Conservation (phyloP, 2,888 invertebrate species). For the Cyclophora punctaria region DNA sequence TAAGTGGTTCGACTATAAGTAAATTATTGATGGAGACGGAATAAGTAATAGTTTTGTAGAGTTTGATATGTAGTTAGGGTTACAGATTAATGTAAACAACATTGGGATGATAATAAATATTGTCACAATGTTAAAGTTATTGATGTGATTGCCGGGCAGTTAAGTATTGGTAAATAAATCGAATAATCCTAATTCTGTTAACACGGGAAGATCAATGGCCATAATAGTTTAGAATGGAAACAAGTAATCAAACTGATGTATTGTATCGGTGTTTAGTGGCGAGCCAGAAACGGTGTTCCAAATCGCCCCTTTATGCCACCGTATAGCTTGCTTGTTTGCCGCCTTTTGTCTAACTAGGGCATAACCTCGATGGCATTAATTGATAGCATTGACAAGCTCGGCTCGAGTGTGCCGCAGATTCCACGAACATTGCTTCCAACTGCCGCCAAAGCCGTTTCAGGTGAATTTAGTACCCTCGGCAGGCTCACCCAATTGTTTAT, state of each 20-base stretch:
- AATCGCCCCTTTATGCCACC: constrained; percentile 32
- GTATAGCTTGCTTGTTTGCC: constrained; percentile 42
- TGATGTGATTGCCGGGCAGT: too few relatives aligned
- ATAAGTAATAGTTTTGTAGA: too few relatives aligned
- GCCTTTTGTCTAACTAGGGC: constrained; percentile 57
- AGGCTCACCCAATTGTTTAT: constrained; percentile 14
- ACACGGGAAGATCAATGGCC: too few relatives aligned
- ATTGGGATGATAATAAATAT: too few relatives aligned
- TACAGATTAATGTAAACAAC: too few relatives aligned
- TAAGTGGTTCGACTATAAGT: not conserved
- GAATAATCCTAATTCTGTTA: too few relatives aligned
- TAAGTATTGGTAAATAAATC: too few relatives aligned
- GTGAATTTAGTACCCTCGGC: constrained; percentile 20
- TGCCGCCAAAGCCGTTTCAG: constrained; percentile 19
- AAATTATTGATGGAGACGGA: not conserved
- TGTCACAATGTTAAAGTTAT: too few relatives aligned
- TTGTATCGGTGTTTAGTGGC: constrained; percentile 28
- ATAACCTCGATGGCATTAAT: constrained; percentile 55
- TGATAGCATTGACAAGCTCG: constrained; percentile 56
- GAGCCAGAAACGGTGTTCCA: constrained; percentile 31
- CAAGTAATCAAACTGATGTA: constrained; percentile 10
- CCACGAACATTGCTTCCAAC: constrained; percentile 22
- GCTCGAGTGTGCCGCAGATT: constrained; percentile 32
- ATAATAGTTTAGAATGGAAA: not conserved
- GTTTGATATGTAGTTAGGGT: too few relatives aligned